Evolutionary conservation across 1,140 invertebrate species (phyloP).

Genomic region (Drosophila ambigua): DNA sequence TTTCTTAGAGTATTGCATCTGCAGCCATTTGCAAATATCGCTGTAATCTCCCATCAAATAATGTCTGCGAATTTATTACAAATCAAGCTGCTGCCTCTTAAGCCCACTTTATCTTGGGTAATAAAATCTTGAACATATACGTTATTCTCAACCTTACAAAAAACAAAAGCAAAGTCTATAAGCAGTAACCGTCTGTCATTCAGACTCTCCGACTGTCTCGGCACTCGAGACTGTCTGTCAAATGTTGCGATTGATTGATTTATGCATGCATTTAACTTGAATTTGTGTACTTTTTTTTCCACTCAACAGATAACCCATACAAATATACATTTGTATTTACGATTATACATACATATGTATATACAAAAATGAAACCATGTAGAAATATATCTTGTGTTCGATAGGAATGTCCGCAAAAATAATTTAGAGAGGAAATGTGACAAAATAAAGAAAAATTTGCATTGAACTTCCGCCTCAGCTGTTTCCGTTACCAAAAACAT

Average conservation of each 20-base stretch:
- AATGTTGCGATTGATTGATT: conserved; percentile 72
- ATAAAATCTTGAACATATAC: conserved; percentile 30
- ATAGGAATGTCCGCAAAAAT: not conserved
- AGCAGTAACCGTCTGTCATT: conserved; percentile 56
- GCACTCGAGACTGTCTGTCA: conserved; percentile 63
- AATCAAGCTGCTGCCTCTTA: too few relatives aligned
- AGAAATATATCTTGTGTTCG: too few relatives aligned
- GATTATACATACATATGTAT: conserved; percentile 12
- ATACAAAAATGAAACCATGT: too few relatives aligned
- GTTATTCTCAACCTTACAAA: conserved; percentile 21
- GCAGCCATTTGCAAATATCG: too few relatives aligned
- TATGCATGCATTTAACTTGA: conserved; percentile 65
- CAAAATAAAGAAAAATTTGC: conserved; percentile 36
- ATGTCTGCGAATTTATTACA: too few relatives aligned
- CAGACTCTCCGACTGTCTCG: conserved; percentile 34
- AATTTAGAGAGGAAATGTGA: conserved; percentile 17
- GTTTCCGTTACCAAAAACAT: conserved; percentile 27
- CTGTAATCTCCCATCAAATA: too few relatives aligned
- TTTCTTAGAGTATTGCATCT: too few relatives aligned
- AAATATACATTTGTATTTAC: conserved; percentile 32
- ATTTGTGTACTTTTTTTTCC: conserved; percentile 49
- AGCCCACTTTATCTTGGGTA: conserved; percentile 2
- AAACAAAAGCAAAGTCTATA: conserved; percentile 37
- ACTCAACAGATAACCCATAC: conserved; percentile 46
- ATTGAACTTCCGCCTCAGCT: conserved; percentile 49